Conservation (phyloP, 2,888 invertebrate genomes). For the Eulithis prunata region DNA sequence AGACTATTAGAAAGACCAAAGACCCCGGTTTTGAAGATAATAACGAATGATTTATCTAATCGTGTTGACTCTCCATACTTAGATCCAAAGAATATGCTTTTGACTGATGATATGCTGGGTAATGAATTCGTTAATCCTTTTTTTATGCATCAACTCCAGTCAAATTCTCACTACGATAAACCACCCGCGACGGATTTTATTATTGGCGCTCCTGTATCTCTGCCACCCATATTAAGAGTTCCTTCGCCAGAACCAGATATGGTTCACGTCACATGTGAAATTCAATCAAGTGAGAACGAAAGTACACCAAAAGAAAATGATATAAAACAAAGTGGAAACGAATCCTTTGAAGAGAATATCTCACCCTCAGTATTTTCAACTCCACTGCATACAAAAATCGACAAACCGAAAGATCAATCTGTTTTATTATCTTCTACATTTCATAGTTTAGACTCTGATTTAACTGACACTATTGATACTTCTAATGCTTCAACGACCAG, state of each 20-base stretch:
- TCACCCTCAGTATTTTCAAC: conserved; percentile 49
- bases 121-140: conserved; percentile 75
- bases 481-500: conserved; percentile 52
- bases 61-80: conserved; percentile 60
- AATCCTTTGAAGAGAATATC: conserved; percentile 38
- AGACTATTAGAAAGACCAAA: conserved; percentile 64
- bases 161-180: conserved; percentile 46
- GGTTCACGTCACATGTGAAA: conserved; percentile 50
- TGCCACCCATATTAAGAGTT: conserved; percentile 67
- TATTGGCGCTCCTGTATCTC: conserved; percentile 80
- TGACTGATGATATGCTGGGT: conserved; percentile 54
- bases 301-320: conserved; percentile 26
- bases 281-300: conserved; percentile 41
- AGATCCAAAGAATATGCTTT: conserved; percentile 50
- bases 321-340: conserved; percentile 26
- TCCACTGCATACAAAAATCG: conserved; percentile 46
- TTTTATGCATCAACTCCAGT: conserved; percentile 61
- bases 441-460: conserved; percentile 64
- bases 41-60: conserved; percentile 59
- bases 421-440: conserved; percentile 54
- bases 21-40: conserved; percentile 75
- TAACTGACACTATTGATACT: conserved; percentile 54
- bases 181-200: conserved; percentile 72
- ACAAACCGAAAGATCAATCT: conserved; percentile 40
- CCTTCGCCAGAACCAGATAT: conserved; percentile 64